Percentiles rank a stretch among this genome's conserved stretches.
phyloP scores from a whole-genome alignment of 2,797 vertebrate species.

The Paratrypauchen microcephalus region DNA sequence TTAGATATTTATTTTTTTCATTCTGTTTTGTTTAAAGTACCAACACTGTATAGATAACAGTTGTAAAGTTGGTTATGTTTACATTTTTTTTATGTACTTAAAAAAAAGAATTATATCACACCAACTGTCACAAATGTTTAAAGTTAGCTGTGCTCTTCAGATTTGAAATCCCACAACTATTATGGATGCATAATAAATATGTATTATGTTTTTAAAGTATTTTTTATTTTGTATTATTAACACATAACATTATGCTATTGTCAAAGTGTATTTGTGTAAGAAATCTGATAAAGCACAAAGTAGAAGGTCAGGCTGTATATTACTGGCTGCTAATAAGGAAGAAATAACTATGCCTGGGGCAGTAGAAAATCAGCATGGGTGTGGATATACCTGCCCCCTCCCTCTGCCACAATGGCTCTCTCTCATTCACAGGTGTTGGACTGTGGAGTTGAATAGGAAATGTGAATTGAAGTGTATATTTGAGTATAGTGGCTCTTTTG shows the following conservation, averaged over 20 bases:
- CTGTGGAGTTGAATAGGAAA: slow-evolving; percentile 34
- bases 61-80: background rate
- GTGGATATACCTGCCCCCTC: slow-evolving; percentile 72
- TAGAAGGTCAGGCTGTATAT: slow-evolving; percentile 50
- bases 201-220: background rate
- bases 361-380: slow-evolving; percentile 82
- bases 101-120: background rate
- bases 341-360: slow-evolving; percentile 79
- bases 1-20: slow-evolving; percentile 4
- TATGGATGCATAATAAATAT: background rate
- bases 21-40: slow-evolving; percentile 1
- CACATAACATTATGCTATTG: background rate
- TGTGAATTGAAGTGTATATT: slow-evolving; percentile 33
- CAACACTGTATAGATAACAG: background rate
- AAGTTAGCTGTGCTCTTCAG: background rate
- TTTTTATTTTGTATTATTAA: background rate
- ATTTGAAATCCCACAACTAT: background rate
- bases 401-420: slow-evolving; percentile 45
- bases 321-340: slow-evolving; percentile 51
- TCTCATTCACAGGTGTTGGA: slow-evolving; percentile 51
- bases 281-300: slow-evolving; percentile 26
- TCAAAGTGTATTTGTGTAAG: background rate
- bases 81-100: background rate
- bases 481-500: slow-evolving; percentile 1
- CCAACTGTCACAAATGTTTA: background rate